These are phyloP conservation scores for Phortica variegata DNA, from an alignment of 1,140 invertebrate genomes.

Conservation along the genomic window DNA sequence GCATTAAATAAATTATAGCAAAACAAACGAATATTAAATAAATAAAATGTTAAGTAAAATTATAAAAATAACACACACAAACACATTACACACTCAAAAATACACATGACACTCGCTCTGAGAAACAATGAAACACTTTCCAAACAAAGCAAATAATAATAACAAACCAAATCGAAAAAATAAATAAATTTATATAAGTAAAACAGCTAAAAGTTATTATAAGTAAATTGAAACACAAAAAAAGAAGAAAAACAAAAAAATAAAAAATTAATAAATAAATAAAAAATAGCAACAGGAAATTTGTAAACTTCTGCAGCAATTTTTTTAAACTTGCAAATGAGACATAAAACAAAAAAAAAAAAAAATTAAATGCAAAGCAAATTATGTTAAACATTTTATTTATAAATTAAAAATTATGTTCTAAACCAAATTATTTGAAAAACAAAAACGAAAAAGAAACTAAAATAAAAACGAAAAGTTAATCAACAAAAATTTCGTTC, in stretches of 20 bases:
- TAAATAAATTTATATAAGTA: conserved; percentile 3
- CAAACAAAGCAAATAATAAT: conserved; percentile 13
- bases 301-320: conserved; percentile 13
- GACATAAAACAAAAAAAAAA: too few species aligned
- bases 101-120: conserved; percentile 13
- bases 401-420: too few species aligned
- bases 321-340: conserved; percentile 1
- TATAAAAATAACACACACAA: conserved; percentile 6
- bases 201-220: conserved; percentile 3
- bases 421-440: too few species aligned
- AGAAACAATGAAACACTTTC: conserved; percentile 12
- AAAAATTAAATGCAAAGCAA: too few species aligned
- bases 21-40: conserved; percentile 33
- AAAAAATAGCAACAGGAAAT: conserved; percentile 1
- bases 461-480: too few species aligned
- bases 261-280: conserved; percentile 8
- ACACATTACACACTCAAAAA: conserved; percentile 22
- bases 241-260: conserved; percentile 10
- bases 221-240: conserved; percentile 4
- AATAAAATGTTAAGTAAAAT: conserved; percentile 36
- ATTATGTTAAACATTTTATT: too few species aligned
- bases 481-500: too few species aligned
- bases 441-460: too few species aligned
- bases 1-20: conserved; percentile 1
- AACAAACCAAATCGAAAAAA: not conserved